Evolutionary conservation across 1,140 invertebrate genomes (phyloP), one percentile per base, ranked within the genome.

Genomic region (Geopemphigus sp.): DNA sequence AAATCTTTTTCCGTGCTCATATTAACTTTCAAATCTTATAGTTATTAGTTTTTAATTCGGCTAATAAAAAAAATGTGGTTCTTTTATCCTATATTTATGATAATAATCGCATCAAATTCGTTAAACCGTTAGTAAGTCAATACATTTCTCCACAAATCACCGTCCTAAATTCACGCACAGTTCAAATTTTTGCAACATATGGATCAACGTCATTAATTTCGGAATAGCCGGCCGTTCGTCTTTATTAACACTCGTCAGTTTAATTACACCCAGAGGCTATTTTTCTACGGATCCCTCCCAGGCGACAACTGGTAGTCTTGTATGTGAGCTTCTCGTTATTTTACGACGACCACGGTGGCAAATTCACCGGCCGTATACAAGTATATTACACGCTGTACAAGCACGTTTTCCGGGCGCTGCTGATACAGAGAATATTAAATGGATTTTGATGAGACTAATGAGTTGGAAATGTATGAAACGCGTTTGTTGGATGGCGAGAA

Each of bases 391-490:
- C 66, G 66, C 64, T 68, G 64, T 47, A 68, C 32, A 68, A 68
- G 64, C 66, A 68, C 66, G 66, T 68, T 68, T 50, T 50, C 39
- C n/a, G 45, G 64, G 17, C 5, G 54, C n/a, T 68, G 45, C 66
- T 50, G 66, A 68, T 68, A 68, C 45, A 47, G 45, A 26, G 39
- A 68, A 68, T 68, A 68, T 68, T 68, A 68, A 68, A 68, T 50
- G 22, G 39, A 68, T 68, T 68, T 68, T 50, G 45, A 68, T 68
- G 66, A 68, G 50, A 68, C 66, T 68, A 68, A 68, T 50, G 66
- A 68, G 66, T 50, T 22, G 66, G 66, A 68, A 68, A 68, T 47
- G 22, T 68, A 68, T 68, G 24, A 47, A 68, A 68, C 12, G 66
- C 22, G 22, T 68, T 50, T 24, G 22, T 68, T 45, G 39, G 24